Percentiles rank a stretch among this genome's conserved stretches.
Evolutionary conservation across 2,113 vertebrate genomes (phyloP).

Genomic region (Macquaria ambigua): DNA sequence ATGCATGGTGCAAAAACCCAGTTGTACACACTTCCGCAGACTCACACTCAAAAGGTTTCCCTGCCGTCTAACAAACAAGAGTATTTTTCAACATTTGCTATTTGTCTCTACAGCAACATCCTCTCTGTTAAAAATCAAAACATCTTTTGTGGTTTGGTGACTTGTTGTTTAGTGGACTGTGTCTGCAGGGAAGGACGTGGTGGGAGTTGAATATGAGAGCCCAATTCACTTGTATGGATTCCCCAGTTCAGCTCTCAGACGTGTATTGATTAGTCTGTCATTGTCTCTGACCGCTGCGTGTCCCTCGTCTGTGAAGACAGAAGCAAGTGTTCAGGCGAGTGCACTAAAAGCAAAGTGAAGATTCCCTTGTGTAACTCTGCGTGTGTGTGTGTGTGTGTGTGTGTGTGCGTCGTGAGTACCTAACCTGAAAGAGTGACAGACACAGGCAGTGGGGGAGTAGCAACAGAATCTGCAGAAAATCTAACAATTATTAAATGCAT

Average conservation of each 20-base stretch:
- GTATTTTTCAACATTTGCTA: not conserved
- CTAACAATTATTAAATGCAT: not conserved
- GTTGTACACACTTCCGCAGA: slow-evolving; percentile 4
- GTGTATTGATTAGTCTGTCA: slow-evolving; percentile 61
- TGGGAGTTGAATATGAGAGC: slow-evolving; percentile 28
- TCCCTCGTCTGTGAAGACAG: slow-evolving; percentile 10
- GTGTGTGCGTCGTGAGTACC: not conserved
- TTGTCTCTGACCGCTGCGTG: slow-evolving; percentile 38
- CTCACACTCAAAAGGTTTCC: not conserved
- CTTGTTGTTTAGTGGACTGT: not conserved
- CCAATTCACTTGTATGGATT: slow-evolving; percentile 41
- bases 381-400: slow-evolving; percentile 15
- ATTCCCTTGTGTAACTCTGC: not conserved
- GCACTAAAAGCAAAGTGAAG: not conserved
- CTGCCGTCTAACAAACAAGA: not conserved
- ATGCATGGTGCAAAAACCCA: slow-evolving; percentile 32
- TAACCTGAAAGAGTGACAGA: not conserved
- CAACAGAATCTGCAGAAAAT: not conserved
- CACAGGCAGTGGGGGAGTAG: too few relatives aligned
- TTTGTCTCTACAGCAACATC: slow-evolving; percentile 8
- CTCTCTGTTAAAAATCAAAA: not conserved
- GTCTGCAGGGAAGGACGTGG: not conserved
- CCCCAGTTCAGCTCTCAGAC: slow-evolving; percentile 29
- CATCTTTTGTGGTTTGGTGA: not conserved
- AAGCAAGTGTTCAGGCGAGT: not conserved